Evolutionary conservation across 2,113 vertebrate species (phyloP), one percentile per base, ranked within the genome.

Genomic region (Noturus placidus): DNA sequence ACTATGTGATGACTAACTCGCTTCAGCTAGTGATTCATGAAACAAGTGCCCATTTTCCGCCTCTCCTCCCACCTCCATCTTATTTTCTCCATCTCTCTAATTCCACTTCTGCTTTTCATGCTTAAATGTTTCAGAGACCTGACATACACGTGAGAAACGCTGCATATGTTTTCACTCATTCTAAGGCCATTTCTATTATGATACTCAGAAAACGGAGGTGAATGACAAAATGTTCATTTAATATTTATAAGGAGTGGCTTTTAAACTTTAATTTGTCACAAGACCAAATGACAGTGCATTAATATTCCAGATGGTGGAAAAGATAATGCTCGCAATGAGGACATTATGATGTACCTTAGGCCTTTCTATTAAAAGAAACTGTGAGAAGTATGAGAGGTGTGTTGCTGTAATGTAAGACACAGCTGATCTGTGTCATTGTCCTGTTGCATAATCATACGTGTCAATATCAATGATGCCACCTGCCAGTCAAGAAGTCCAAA

Each of bases 1-100:
- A 89, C 87, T 87, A 87, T 84, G 85, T 69, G 87, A 90, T 90
- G 89, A 90, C 85, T 90, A 89, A 90, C 89, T 82, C 63, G 85
- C 77, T 77, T 87, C 15, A 82, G 89, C 69, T 82, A 87, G 89
- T 87, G 87, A 87, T 89, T 89, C 82, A 90, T 87, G 85, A 90
- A 89, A 85, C 89, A 63, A 70, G 77, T 85, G 19, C 65, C 76
- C 54, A 46, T 52, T 85, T 70, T 67, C 81, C 78, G 50, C 76
- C 83, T 90, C 82, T 86, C 83, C 61, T 88, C 89, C 89, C 63
- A 77, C 82, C 65, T 82, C 54, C 46, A 56, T 69, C 82, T 87
- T 80, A 84, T 79, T 88, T 90, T 90, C 83, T 88, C 78, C 74
- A 85, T 82, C 85, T 57, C 84, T 79, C n/a, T 88, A 79, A 87